Conservation (phyloP, 1,140 invertebrate species). For the Achroia grisella region DNA sequence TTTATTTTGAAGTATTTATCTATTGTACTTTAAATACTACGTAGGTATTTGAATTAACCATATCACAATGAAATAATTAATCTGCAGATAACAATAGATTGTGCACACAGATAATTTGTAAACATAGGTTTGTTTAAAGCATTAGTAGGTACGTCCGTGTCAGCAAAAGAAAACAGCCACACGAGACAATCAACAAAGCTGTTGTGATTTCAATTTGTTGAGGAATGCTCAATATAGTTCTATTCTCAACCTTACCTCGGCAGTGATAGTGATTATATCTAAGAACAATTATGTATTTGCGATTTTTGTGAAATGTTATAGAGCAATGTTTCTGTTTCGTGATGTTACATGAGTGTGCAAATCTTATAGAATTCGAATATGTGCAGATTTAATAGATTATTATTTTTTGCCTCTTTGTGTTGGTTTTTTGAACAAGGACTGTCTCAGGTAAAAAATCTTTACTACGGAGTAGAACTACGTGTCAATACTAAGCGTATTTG, state of each 20-base stretch:
- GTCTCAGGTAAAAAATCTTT: too few species aligned
- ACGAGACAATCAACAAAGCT: constrained; percentile 48
- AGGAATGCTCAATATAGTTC: constrained; percentile 34
- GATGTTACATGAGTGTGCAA: background rate
- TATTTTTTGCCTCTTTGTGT: too few species aligned
- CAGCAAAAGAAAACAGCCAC: constrained; percentile 32
- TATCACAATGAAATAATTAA: constrained; percentile 29
- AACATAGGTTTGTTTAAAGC: constrained; percentile 48
- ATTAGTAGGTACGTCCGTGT: constrained; percentile 32
- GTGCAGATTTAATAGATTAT: constrained; percentile 6
- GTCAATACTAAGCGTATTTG: too few species aligned
- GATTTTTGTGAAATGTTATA: too few species aligned
- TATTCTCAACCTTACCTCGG: too few species aligned
- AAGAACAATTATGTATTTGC: too few species aligned
- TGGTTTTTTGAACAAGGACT: too few species aligned
- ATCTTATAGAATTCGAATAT: constrained; percentile 18
- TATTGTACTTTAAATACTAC: too few species aligned
- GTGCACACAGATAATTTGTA: constrained; percentile 55
- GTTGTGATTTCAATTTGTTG: constrained; percentile 43
- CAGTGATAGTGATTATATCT: too few species aligned
- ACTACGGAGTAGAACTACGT: too few species aligned
- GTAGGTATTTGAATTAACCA: constrained; percentile 20
- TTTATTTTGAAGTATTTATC: constrained; percentile 3
- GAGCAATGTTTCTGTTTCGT: background rate
- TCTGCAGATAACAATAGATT: constrained; percentile 50